These are phyloP conservation scores for Amazona finschi DNA, from an alignment of 2,797 vertebrate genomes.

Conservation along the genomic window DNA sequence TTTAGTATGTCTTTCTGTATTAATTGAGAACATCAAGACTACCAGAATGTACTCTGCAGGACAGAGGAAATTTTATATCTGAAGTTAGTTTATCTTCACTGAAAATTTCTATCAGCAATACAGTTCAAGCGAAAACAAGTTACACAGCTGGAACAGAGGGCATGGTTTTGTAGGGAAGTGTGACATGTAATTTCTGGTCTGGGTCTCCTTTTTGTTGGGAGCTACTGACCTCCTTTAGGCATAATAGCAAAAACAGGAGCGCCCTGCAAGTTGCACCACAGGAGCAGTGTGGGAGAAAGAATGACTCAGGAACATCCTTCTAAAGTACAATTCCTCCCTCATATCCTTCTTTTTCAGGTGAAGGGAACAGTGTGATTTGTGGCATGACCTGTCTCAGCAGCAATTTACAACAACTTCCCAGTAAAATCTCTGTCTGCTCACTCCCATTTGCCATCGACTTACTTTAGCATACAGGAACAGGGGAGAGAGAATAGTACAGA, in stretches of 20 bases:
- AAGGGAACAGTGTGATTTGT: slow-evolving; percentile 47
- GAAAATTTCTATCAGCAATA: background rate
- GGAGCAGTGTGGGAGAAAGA: background rate
- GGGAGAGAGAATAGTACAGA: background rate
- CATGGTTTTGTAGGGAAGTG: background rate
- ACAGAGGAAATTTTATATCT: background rate
- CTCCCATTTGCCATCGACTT: background rate
- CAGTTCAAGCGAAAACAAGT: background rate
- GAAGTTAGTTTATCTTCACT: background rate
- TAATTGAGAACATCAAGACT: background rate
- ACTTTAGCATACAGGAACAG: background rate
- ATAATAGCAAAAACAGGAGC: background rate
- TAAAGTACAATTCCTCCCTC: slow-evolving; percentile 18
- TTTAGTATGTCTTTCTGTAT: background rate
- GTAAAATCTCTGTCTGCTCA: slow-evolving; percentile 7
- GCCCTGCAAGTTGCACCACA: background rate
- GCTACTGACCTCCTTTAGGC: background rate
- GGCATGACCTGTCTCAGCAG: background rate
- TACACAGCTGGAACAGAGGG: background rate
- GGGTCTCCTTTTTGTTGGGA: background rate
- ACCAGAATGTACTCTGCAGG: background rate
- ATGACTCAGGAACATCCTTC: background rate
- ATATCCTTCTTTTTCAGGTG: slow-evolving; percentile 26
- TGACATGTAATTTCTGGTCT: background rate
- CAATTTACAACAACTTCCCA: slow-evolving; percentile 23